Percentiles rank a stretch among this genome's conserved stretches.
Conservation (phyloP, 2,888 invertebrate genomes). For the Yponomeuta malinellus region DNA sequence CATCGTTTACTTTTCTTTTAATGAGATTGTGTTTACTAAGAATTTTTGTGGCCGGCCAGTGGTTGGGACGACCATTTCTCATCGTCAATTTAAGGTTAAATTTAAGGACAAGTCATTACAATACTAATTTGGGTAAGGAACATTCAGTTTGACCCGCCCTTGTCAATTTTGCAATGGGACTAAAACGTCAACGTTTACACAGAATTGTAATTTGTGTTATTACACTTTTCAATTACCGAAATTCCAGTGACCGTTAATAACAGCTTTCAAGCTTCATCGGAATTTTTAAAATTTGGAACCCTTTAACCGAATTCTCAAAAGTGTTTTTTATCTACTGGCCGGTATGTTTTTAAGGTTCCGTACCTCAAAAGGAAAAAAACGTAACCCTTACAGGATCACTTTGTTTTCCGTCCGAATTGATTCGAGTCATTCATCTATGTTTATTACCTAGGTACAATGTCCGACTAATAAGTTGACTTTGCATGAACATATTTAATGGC, state of each 20-base stretch:
- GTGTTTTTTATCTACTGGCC: neutral
- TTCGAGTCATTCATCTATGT: no score
- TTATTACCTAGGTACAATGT: no score
- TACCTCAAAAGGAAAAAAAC: no score
- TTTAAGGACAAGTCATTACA: neutral
- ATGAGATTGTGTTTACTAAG: slow-evolving; percentile 2
- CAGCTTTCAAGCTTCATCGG: neutral
- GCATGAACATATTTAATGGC: no score
- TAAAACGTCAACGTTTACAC: neutral
- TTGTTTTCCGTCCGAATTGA: no score
- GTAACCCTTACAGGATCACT: no score
- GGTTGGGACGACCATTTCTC: neutral
- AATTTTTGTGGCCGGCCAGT: neutral
- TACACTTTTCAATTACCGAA: neutral
- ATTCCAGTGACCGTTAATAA: neutral
- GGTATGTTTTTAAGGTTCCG: no score
- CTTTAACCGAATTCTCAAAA: neutral
- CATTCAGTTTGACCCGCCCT: neutral
- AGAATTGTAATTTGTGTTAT: neutral
- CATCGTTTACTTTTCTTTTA: neutral
- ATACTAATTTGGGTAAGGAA: neutral
- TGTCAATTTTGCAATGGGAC: neutral
- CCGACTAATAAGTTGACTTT: no score
- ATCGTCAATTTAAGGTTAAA: neutral
- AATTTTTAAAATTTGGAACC: neutral